Evolutionary conservation across 2,888 invertebrate genomes (phyloP), one percentile per base, ranked within the genome.

Genomic region (Cryptocephalus moraei): DNA sequence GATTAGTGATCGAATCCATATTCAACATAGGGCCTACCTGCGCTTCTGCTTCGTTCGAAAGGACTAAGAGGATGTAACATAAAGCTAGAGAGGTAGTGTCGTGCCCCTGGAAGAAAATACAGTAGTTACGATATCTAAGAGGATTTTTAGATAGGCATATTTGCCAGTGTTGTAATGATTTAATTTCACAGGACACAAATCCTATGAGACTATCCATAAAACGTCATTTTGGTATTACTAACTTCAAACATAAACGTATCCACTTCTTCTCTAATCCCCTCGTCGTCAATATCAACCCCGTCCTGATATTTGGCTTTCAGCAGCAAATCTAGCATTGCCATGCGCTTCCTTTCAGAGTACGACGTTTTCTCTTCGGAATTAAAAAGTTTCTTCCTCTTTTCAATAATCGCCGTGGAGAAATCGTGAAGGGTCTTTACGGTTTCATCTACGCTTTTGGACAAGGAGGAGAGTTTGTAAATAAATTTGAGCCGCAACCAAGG

Each of bases 231-330:
- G 33, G n/a, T 44, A n/a, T n/a, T 13, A 14, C 39, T 43, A 45
- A 48, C 51, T 62, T 76, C 79, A 62, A 79, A 79, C 75, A 79
- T 77, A 44, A 79, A 79, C 0, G 79, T 79, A 51, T 80, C 78
- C 1, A 79, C 78, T 68, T 79, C 79, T 59, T 78, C 79, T 53
- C 75, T 72, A 48, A 79, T 75, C 1, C 76, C 78, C 42, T 62
- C 57, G 49, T 72, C 72, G 56, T 76, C 73, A 36, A 78, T 76
- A 32, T 50, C 40, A 32, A 65, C 60, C 0, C 74, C 75, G 39
- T 66, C 63, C 39, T 66, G 63, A 36, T 36, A 11, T 52, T 76
- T 73, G 0, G 76, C 76, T 4, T 68, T 62, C n/a, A 79, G 56
- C 3, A 79, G 60, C n/a, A 78, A 69, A 62, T 79, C 78, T 40